Base-by-base conservation (phyloP, 2,888 invertebrate species). In the Apotomis turbidana region DNA sequence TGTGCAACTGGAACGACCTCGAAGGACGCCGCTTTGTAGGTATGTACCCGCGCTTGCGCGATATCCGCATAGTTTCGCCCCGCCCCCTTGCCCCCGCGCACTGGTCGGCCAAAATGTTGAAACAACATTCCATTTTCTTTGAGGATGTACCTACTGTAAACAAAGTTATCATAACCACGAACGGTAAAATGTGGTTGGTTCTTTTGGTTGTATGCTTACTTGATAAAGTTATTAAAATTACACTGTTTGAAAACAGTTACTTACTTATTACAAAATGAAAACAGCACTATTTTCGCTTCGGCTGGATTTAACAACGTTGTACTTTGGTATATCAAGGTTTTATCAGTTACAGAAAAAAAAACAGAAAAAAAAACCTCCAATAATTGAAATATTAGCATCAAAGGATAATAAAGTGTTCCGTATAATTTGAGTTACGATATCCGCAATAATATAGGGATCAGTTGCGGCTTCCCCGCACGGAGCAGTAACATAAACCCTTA, bases 31-130 rank as follows among this genome's bases (percentile, higher is more conserved):
- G 70, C 72, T 76, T 78, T 64, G 73, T 69, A 59, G 70, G 64
- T 77, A 73, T 27, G 2, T 27, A 27, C 27, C 27, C 81, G 80
- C 82, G 80, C 84, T 90, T 90, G 89, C 90, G 86, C 83, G 84
- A 90, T 87, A 90, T 91, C 91, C 91, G 91, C 91, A 91, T 92
- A 89, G 82, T 86, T 81, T 80, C 81, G 84, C 82, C 85, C 79
- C 77, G 78, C 80, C 79, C 27, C 76, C 71, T 57, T 52, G 68
- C 85, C 81, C 78, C 76, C 78, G 80, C 79, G 77, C 76, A 79
- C 77, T 78, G 78, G 78, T 78, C 76, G 72, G 52, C 27, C 57
- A 15, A 62, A 68, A 54, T 63, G 52, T 62, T 58, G 67, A 27
- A 55, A 46, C 15, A 52, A 59, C 38, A 51, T 52, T 68, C 10